These are phyloP conservation scores for Coenonympha glycerion DNA, from an alignment of 2,888 invertebrate genomes.

Conservation along the genomic window DNA sequence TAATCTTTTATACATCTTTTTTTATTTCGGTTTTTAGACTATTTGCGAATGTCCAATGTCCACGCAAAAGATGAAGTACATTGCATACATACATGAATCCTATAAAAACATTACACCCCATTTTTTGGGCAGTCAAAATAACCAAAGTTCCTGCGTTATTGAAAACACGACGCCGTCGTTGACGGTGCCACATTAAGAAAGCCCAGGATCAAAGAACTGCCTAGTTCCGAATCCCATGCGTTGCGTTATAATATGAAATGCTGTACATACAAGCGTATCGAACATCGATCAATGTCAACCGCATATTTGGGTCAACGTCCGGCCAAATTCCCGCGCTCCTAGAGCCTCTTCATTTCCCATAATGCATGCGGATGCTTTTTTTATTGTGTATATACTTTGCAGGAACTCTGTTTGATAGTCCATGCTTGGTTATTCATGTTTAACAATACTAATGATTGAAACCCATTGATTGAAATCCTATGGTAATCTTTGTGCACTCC, in stretches of 20 bases:
- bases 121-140: too few relatives aligned
- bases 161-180: conserved; percentile 41
- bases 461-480: too few relatives aligned
- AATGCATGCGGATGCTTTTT: conserved; percentile 35
- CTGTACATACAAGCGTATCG: conserved; percentile 61
- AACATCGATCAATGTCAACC: conserved; percentile 73
- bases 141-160: too few relatives aligned
- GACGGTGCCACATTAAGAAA: conserved; percentile 42
- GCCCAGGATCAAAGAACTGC: conserved; percentile 63
- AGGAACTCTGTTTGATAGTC: background rate
- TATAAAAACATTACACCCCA: too few relatives aligned
- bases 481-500: too few relatives aligned
- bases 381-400: conserved; percentile 30
- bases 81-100: too few relatives aligned
- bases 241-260: conserved; percentile 35
- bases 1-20: too few relatives aligned
- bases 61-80: too few relatives aligned
- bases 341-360: conserved; percentile 55
- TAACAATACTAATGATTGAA: too few relatives aligned
- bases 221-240: conserved; percentile 53
- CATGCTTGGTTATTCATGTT: too few relatives aligned
- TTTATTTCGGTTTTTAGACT: too few relatives aligned
- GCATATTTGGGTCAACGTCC: conserved; percentile 74
- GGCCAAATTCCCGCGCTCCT: conserved; percentile 63
- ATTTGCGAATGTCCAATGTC: too few relatives aligned